phyloP scores from a whole-genome alignment of 2,888 invertebrate species.

The Philonicus albiceps region DNA sequence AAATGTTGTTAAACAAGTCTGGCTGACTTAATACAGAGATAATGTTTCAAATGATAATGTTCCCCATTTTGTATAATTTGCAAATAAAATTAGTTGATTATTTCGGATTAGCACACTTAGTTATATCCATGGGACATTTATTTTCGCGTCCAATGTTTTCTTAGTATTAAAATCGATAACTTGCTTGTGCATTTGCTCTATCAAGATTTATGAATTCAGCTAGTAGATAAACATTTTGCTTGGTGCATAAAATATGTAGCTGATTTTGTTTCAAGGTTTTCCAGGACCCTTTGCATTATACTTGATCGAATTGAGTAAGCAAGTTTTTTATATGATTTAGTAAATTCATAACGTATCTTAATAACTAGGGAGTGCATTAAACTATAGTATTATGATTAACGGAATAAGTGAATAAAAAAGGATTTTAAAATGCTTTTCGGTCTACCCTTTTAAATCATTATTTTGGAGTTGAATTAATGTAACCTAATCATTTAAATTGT shows the following conservation, averaged over 20 bases:
- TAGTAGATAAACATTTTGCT: neutral
- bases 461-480: no score
- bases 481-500: no score
- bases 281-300: neutral
- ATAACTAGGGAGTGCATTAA: no score
- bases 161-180: neutral
- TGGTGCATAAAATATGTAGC: neutral
- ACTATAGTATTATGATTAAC: no score
- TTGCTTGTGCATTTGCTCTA: neutral
- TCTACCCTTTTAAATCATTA: no score
- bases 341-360: no score
- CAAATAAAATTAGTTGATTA: neutral
- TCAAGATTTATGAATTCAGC: neutral
- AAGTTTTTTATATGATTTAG: no score
- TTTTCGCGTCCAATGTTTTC: neutral
- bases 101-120: neutral
- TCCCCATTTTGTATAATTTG: neutral
- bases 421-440: no score
- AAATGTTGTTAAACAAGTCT: neutral
- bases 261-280: neutral
- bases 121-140: neutral
- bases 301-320: no score
- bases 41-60: neutral
- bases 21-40: neutral
- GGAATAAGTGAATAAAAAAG: no score